Evolutionary conservation across 2,888 invertebrate genomes (phyloP).

Genomic region (Ennomos quercinarius): DNA sequence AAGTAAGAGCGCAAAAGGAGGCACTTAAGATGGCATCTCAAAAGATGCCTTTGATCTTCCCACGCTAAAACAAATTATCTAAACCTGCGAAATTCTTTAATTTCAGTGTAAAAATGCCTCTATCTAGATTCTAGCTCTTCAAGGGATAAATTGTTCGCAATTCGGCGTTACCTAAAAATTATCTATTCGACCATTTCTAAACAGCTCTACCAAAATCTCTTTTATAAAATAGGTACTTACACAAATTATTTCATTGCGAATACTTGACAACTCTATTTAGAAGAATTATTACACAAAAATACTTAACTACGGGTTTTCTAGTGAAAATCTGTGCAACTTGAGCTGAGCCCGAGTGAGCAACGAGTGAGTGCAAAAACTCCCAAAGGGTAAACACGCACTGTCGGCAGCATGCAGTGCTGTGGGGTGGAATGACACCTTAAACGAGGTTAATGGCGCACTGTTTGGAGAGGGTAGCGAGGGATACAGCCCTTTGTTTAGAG

Average conservation of each 20-base stretch:
- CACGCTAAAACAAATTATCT: conserved; percentile 14
- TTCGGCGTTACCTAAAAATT: not conserved
- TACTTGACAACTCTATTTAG: too few relatives aligned
- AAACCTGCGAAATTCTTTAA: conserved; percentile 11
- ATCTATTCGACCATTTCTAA: conserved; percentile 1
- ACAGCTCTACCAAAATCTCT: too few relatives aligned
- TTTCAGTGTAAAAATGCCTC: conserved; percentile 9
- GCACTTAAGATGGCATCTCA: conserved; percentile 22
- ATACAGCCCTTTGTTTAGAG: conserved; percentile 47
- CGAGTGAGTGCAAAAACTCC: conserved; percentile 21
- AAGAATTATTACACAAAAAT: too few relatives aligned
- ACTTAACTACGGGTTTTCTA: too few relatives aligned
- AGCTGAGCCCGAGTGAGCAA: not conserved
- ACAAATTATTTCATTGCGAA: too few relatives aligned
- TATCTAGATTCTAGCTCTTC: too few relatives aligned
- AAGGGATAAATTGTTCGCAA: not conserved
- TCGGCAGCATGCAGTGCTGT: conserved; percentile 19
- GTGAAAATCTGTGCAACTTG: too few relatives aligned
- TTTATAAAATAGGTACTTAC: too few relatives aligned
- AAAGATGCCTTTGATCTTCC: conserved; percentile 22
- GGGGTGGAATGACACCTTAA: conserved; percentile 54
- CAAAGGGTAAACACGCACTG: conserved; percentile 34
- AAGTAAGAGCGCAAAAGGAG: conserved; percentile 18
- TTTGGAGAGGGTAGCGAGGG: conserved; percentile 39
- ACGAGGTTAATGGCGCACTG: conserved; percentile 66